These are phyloP conservation scores for Chlorospingus semifuscus DNA, from an alignment of 2,797 vertebrate genomes.

Conservation along the genomic window DNA sequence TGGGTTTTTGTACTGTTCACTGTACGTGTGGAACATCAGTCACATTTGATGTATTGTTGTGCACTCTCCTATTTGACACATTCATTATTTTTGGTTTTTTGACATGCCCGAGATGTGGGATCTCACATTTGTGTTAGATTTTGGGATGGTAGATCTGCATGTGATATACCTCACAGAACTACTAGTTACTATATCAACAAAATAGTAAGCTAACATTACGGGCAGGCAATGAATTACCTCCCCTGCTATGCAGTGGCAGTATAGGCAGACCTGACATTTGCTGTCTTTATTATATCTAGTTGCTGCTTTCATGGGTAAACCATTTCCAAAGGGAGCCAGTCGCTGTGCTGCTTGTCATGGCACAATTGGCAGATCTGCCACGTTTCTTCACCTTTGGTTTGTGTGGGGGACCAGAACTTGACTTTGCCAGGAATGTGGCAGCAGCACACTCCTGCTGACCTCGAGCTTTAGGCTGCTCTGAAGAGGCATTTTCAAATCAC, in stretches of 20 bases:
- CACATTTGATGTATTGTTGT: not conserved
- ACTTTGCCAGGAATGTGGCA: not conserved
- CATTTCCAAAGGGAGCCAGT: slow-evolving; percentile 16
- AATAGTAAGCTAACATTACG: slow-evolving; percentile 52
- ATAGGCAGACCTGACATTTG: not conserved
- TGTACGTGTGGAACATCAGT: not conserved
- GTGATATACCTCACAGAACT: slow-evolving; percentile 66
- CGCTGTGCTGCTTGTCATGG: accelerated
- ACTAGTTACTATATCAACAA: not conserved
- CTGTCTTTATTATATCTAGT: not conserved
- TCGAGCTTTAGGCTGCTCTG: not conserved
- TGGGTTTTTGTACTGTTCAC: slow-evolving; percentile 19
- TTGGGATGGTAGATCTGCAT: slow-evolving; percentile 15
- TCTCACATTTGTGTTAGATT: not conserved
- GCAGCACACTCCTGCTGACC: not conserved
- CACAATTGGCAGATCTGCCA: accelerated
- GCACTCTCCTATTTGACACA: not conserved
- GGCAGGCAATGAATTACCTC: not conserved
- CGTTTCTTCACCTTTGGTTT: not conserved
- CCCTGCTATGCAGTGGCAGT: not conserved
- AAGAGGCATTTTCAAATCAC: not conserved
- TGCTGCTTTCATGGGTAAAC: not conserved
- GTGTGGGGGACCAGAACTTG: not conserved
- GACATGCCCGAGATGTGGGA: not conserved
- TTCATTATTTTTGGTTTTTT: slow-evolving; percentile 8